These are phyloP conservation scores for Coracias cyanogaster DNA, from an alignment of 2,797 vertebrate genomes.

Conservation along the genomic window DNA sequence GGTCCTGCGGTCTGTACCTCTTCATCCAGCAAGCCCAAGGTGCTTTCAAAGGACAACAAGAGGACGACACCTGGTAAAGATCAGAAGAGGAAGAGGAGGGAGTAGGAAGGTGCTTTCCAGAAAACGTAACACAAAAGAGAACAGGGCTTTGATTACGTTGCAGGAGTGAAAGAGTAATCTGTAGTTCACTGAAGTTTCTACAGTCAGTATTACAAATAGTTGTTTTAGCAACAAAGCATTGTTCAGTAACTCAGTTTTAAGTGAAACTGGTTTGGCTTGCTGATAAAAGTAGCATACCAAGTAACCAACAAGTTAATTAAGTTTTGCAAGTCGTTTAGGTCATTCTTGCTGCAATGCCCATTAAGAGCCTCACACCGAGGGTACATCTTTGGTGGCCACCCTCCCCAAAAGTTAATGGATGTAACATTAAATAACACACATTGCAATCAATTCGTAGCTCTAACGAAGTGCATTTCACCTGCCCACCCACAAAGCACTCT, in stretches of 20 bases:
- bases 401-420: neutral
- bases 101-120: neutral
- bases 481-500: neutral
- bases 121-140: constrained; percentile 2
- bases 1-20: neutral
- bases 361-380: neutral
- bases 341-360: constrained; percentile 9
- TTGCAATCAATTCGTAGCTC: neutral
- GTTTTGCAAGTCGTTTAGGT: constrained; percentile 57
- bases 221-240: constrained; percentile 57
- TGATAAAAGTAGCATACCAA: constrained; percentile 59
- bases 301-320: constrained; percentile 46
- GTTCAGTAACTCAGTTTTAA: neutral
- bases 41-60: neutral
- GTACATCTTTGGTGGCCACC: neutral
- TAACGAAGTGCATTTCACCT: neutral
- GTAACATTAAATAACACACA: neutral
- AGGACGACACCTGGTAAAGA: neutral
- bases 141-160: neutral
- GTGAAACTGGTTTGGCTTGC: constrained; percentile 33
- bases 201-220: constrained; percentile 2
- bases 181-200: constrained; percentile 34
- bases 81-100: neutral
- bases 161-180: constrained; percentile 35
- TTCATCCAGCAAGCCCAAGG: neutral